Conservation (phyloP, 2,113 vertebrate genomes). For the Scomber scombrus region DNA sequence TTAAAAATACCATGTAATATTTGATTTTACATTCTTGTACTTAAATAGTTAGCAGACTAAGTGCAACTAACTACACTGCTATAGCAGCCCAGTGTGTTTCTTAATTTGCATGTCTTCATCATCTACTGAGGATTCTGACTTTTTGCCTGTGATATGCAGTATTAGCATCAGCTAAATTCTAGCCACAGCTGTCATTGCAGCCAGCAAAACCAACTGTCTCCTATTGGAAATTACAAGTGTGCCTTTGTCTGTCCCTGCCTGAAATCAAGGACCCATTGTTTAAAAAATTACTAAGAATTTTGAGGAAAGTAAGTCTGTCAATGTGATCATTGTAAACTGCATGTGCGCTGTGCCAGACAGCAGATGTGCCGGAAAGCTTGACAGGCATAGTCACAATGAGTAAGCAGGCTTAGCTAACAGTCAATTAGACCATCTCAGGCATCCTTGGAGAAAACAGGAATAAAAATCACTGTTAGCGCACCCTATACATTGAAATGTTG, state of each 20-base stretch:
- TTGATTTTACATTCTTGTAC: too few relatives aligned
- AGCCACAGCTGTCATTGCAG: background rate
- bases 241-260: background rate
- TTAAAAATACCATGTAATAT: too few relatives aligned
- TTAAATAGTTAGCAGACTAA: too few relatives aligned
- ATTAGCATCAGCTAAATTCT: too few relatives aligned
- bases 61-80: too few relatives aligned
- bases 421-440: background rate
- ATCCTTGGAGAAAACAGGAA: background rate
- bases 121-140: too few relatives aligned
- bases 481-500: background rate
- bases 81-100: too few relatives aligned
- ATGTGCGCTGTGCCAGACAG: background rate
- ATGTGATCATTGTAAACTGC: background rate
- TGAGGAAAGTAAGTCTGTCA: background rate
- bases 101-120: too few relatives aligned
- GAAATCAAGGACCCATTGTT: constrained; percentile 1
- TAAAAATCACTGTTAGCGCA: background rate
- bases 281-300: background rate
- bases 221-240: too few relatives aligned
- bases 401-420: background rate
- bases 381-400: background rate
- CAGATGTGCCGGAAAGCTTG: background rate
- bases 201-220: accelerated
- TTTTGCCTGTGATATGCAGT: too few relatives aligned